These are phyloP conservation scores for Hydrochoerus hydrochaeris DNA, from an alignment of 2,113 vertebrate genomes.

Conservation along the genomic window DNA sequence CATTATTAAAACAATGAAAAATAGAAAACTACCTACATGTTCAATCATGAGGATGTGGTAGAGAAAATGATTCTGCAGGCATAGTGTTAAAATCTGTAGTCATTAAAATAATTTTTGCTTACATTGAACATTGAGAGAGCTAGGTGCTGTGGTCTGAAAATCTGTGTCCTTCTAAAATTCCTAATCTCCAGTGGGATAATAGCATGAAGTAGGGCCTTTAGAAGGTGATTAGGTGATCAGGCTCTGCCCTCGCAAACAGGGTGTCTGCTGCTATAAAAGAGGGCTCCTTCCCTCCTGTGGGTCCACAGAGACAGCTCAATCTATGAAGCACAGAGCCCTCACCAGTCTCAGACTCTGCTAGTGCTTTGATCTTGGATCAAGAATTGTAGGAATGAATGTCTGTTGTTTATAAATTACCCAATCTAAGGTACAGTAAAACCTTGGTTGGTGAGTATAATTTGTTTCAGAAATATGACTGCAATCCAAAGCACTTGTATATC, in stretches of 20 bases:
- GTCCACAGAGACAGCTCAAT: not conserved
- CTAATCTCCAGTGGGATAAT: not conserved
- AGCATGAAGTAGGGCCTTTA: not conserved
- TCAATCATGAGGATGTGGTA: not conserved
- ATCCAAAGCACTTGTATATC: not conserved
- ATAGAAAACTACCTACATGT: not conserved
- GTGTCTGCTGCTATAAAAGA: not conserved
- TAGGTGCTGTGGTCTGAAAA: not conserved
- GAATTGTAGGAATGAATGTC: not conserved
- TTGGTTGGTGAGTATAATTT: not conserved
- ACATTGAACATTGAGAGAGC: not conserved
- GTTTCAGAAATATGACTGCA: not conserved
- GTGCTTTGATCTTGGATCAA: not conserved
- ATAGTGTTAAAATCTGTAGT: not conserved
- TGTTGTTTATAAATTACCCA: not conserved
- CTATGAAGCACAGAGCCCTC: not conserved
- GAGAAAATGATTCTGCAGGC: not conserved
- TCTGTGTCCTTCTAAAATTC: not conserved
- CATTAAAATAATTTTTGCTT: slow-evolving; percentile 23
- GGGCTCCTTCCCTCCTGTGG: not conserved
- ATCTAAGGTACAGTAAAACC: not conserved
- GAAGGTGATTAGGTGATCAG: not conserved
- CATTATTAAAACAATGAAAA: slow-evolving; percentile 6
- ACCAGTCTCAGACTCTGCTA: not conserved
- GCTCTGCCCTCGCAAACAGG: not conserved